Evolutionary conservation across 2,888 invertebrate genomes (phyloP).

Genomic region (Pseudococcus longispinus): DNA sequence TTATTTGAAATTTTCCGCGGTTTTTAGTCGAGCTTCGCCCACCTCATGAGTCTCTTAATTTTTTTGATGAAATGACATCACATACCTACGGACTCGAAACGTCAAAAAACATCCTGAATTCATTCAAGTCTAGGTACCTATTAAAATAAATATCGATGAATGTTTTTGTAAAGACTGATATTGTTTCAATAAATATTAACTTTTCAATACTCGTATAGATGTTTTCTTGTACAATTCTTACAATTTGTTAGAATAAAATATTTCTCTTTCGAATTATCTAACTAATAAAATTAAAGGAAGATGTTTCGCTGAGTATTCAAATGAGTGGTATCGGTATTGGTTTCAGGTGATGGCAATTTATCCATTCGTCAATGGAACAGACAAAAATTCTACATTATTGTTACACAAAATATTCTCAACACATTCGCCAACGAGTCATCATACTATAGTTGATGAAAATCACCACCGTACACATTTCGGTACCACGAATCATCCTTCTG

Average conservation of each 20-base stretch:
- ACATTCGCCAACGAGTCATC: neutral
- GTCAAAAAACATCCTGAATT: too few relatives aligned
- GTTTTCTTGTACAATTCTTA: too few relatives aligned
- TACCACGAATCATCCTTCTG: neutral
- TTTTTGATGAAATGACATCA: too few relatives aligned
- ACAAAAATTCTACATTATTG: neutral
- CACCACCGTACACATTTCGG: neutral
- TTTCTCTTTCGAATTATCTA: neutral
- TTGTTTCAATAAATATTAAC: neutral
- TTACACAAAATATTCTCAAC: neutral
- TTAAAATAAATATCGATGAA: too few relatives aligned
- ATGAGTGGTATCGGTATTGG: slow-evolving; percentile 1
- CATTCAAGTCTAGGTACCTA: too few relatives aligned
- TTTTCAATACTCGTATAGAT: neutral
- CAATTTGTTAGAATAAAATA: neutral
- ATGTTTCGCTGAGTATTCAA: neutral
- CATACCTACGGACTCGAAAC: too few relatives aligned
- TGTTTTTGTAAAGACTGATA: neutral
- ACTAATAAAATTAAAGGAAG: neutral
- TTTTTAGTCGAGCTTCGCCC: too few relatives aligned
- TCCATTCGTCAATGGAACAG: neutral
- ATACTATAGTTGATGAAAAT: neutral
- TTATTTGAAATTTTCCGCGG: too few relatives aligned
- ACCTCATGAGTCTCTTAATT: too few relatives aligned
- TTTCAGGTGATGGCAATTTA: neutral